These are phyloP conservation scores for Agonopterix alstromeriana DNA, from an alignment of 2,888 invertebrate species.

Conservation along the genomic window DNA sequence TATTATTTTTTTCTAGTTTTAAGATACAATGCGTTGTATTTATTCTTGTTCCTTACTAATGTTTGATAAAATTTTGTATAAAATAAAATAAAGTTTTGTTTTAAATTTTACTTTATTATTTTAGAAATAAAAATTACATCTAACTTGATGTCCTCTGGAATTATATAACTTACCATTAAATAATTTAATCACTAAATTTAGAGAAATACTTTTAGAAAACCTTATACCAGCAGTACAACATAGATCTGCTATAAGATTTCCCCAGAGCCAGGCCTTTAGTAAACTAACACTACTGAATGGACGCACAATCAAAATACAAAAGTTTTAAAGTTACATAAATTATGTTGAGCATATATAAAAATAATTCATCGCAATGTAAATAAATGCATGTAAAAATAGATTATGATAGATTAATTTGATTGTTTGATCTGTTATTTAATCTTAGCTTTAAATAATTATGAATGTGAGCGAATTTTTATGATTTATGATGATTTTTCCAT, in stretches of 20 bases:
- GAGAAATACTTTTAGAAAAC: constrained; percentile 47
- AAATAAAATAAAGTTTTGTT: constrained; percentile 13
- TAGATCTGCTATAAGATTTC: constrained; percentile 11
- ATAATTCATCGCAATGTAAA: constrained; percentile 67
- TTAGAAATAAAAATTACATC: constrained; percentile 63
- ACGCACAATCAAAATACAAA: constrained; percentile 59
- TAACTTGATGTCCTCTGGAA: constrained; percentile 39
- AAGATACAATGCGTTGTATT: too few relatives aligned
- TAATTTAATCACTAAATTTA: constrained; percentile 63
- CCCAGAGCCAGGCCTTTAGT: constrained; percentile 31
- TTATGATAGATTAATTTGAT: constrained; percentile 42
- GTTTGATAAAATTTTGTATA: not conserved
- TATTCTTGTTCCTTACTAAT: too few relatives aligned
- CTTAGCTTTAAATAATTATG: constrained; percentile 48
- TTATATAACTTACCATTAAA: constrained; percentile 57
- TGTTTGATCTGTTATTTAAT: constrained; percentile 43
- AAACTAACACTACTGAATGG: constrained; percentile 43
- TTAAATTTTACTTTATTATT: constrained; percentile 33
- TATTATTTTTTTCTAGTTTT: too few relatives aligned
- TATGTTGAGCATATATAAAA: constrained; percentile 62
- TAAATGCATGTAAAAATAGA: constrained; percentile 73
- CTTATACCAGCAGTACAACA: constrained; percentile 25
- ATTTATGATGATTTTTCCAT: not conserved
- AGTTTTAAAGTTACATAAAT: constrained; percentile 30
- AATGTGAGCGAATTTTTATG: constrained; percentile 35